phyloP scores from a whole-genome alignment of 2,113 vertebrate species.

The Siniperca knerii region DNA sequence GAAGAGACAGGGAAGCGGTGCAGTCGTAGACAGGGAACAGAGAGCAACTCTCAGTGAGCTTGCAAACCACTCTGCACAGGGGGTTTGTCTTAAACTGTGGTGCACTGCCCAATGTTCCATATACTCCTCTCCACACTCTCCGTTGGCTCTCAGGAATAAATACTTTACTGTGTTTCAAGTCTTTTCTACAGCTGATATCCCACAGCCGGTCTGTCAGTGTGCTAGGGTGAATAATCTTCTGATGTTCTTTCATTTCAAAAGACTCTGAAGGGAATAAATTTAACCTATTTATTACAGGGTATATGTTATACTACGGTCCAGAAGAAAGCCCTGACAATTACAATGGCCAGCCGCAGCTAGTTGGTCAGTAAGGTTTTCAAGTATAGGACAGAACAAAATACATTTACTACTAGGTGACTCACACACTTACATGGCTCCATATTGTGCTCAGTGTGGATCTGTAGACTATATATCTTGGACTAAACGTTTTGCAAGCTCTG shows the following conservation, averaged over 20 bases:
- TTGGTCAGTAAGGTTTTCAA: conserved; percentile 14
- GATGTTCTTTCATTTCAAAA: conserved; percentile 57
- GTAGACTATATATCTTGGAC: conserved; percentile 15
- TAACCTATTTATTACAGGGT: conserved; percentile 25
- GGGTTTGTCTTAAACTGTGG: conserved; percentile 48
- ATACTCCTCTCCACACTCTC: conserved; percentile 35
- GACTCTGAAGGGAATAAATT: conserved; percentile 16
- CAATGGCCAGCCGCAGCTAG: background rate
- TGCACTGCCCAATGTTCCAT: conserved; percentile 55
- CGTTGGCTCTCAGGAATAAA: conserved; percentile 53
- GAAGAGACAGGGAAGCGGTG: conserved; percentile 23
- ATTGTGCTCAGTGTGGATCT: conserved; percentile 24
- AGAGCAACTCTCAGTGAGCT: conserved; percentile 40
- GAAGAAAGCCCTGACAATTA: conserved; percentile 8
- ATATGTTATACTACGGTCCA: background rate
- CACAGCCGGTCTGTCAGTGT: conserved; percentile 22
- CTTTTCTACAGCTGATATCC: conserved; percentile 41
- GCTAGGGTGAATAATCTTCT: conserved; percentile 41
- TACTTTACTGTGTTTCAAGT: conserved; percentile 53
- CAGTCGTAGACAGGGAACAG: conserved; percentile 22
- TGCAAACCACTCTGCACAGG: conserved; percentile 51
- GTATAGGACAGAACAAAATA: background rate
- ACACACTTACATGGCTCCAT: conserved; percentile 17
- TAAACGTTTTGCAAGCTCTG: conserved; percentile 22
- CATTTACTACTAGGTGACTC: conserved; percentile 3